Evolutionary conservation across 2,113 vertebrate genomes (phyloP), one percentile per base, ranked within the genome.

Genomic region (Tinamus guttatus): DNA sequence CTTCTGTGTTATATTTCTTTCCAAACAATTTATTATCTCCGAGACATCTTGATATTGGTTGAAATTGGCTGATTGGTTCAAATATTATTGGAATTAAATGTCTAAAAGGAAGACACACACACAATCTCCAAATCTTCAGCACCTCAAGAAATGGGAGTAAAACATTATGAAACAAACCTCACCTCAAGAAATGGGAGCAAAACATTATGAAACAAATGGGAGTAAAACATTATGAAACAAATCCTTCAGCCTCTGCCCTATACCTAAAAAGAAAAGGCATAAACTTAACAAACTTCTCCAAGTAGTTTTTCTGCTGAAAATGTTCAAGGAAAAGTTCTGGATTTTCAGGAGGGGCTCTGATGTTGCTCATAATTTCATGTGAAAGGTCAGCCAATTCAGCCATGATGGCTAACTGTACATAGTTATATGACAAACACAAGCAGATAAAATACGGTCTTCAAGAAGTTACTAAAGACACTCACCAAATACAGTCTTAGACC

Each of bases 291-390:
- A 28, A 32, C 25, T 81, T 87, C 41, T 73, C 11, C 11, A 69
- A 58, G 2, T 60, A 71, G 2, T 3, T 84, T 62, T 85, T 69
- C 11, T 18, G 47, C 18, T 49, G 49, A 20, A 63, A 83, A 49
- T 56, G 1, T 17, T 63, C 65, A 81, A 28, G 12, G 32, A 10
- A 8, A 81, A 76, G 10, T 34, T 28, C 30, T 0, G 0, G 30
- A 54, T 24, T 4, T 3, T 13, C 8, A 24, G 1, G 40, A 25
- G 7, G n/a, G 5, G 27, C 49, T 88, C 45, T 63, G 49, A 51
- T 34, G 41, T 20, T 69, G 28, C 34, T 85, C 1, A 1, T 52
- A 40, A 36, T 58, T 56, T 70, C 10, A 49, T 69, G 19, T 58
- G 49, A 63, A 52, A 25, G 11, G 52, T 4, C 32, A 8, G n/a